Evolutionary conservation across 2,888 invertebrate genomes (phyloP).

Genomic region (Sesia apiformis): DNA sequence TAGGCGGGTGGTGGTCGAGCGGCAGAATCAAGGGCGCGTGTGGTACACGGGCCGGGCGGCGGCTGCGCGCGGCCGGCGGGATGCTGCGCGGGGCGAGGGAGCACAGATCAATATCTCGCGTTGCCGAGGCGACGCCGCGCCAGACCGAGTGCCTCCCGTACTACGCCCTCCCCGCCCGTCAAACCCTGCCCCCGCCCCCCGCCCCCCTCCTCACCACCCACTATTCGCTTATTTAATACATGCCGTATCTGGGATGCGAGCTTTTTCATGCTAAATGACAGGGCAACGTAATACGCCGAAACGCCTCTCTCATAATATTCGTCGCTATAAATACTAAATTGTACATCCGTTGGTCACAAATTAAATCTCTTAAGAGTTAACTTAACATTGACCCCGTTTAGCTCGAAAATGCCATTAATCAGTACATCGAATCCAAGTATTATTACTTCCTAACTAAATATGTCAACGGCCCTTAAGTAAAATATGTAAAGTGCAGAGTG

Average conservation of each 20-base stretch:
- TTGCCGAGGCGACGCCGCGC: constrained; percentile 77
- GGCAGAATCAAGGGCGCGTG: constrained; percentile 52
- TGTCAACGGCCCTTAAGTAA: too few relatives aligned
- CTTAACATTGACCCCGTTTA: constrained; percentile 44
- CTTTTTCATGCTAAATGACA: constrained; percentile 66
- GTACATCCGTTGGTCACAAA: constrained; percentile 2
- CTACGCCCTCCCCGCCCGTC: constrained; percentile 44
- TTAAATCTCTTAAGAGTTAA: constrained; percentile 13
- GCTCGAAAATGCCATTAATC: constrained; percentile 24
- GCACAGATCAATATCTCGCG: constrained; percentile 72
- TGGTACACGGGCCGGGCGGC: constrained; percentile 16
- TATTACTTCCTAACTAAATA: too few relatives aligned
- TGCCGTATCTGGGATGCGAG: constrained; percentile 64
- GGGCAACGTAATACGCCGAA: constrained; percentile 45
- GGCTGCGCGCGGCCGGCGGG: constrained; percentile 51
- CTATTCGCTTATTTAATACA: constrained; percentile 71
- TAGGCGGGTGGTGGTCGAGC: constrained; percentile 40
- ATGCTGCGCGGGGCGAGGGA: constrained; percentile 56
- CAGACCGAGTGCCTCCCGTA: constrained; percentile 78
- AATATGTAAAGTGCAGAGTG: too few relatives aligned
- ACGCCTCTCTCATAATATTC: constrained; percentile 30
- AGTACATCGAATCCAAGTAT: too few relatives aligned
- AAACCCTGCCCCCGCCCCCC: constrained; percentile 45
- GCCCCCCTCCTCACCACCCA: constrained; percentile 37
- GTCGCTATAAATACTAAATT: constrained; percentile 8